A percentile compares a stretch with the other conserved stretches of the same genome.
phyloP scores from a whole-genome alignment of 2,888 invertebrate genomes.

The Trachelus iudaicus region DNA sequence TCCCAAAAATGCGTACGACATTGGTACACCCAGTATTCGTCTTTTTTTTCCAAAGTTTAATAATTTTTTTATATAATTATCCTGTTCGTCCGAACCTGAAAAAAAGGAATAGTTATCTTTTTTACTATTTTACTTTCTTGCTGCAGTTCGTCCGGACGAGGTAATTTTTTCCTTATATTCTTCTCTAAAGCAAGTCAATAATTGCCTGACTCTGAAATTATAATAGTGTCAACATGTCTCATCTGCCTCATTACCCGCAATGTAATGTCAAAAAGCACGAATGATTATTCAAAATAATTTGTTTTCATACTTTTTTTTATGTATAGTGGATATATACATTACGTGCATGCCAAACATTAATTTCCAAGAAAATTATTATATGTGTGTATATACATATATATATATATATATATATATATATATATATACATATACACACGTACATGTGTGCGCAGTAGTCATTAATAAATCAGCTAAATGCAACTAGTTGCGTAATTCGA shows the following conservation, averaged over 20 bases:
- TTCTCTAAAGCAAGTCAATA: not conserved
- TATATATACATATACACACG: no score
- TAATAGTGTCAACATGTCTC: not conserved
- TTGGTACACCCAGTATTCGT: not conserved
- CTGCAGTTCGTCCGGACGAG: not conserved
- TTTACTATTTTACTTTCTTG: not conserved
- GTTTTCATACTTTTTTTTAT: not conserved
- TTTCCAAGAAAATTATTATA: not conserved
- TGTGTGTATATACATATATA: no score
- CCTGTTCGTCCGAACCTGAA: not conserved
- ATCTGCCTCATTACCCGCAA: not conserved
- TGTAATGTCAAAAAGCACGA: not conserved
- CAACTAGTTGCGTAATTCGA: constrained; percentile 16
- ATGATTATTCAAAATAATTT: not conserved
- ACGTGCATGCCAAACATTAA: not conserved
- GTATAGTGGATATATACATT: not conserved
- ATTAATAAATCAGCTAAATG: not conserved
- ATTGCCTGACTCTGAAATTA: not conserved
- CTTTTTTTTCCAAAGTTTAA: not conserved
- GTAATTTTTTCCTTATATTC: not conserved
- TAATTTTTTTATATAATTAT: not conserved
- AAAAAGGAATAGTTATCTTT: not conserved
- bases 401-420: no score
- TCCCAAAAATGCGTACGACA: not conserved
- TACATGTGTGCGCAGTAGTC: not conserved